Evolutionary conservation across 2,888 invertebrate species (phyloP), one percentile per base, ranked within the genome.

Genomic region (Chaetogeoica ovagalla): DNA sequence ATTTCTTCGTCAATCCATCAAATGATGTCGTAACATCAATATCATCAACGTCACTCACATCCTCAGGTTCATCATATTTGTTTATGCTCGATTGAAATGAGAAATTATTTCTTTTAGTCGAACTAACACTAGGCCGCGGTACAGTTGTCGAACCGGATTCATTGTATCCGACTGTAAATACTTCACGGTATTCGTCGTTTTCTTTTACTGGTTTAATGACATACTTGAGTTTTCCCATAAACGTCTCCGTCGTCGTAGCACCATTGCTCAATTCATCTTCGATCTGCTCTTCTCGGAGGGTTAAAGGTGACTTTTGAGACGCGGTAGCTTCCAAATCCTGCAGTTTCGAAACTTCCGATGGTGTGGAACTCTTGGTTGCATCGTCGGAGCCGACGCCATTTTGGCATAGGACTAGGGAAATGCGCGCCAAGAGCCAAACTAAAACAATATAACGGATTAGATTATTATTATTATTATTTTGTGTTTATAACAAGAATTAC

Each of bases 361-460:
- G 62, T 62, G 23, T 39, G 55, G 79, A 71, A 43, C 55, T 62
- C 43, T 79, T 79, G n/a, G 69, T 57, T 55, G 71, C 55, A 63
- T 70, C 63, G 2, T 43, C 39, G 70, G 15, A 57, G 39, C 55
- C 39, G 39, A 55, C 63, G 39, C 19, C 70, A 79, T 79, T 57
- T 71, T 79, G 79, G 15, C 79, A 79, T 21, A 57, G 62, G 19
- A 65, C 71, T 57, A 63, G 39, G 37, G 79, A 79, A 55, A 71
- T 79, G 70, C 79, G 65, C 63, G 30, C 69, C 79, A 71, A 79
- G 57, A 79, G 37, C 70, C 79, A 71, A 71, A 79, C 79, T 79
- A 63, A 63, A 77, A 71, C 15, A 39, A n/a, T n/a, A n/a, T n/a
- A 1, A 63, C 9, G 0, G 43, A 57, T 48, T 48, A 48, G n/a